Evolutionary conservation across 2,113 vertebrate species (phyloP), one percentile per base, ranked within the genome.

Genomic region (Podarcis raffonei): DNA sequence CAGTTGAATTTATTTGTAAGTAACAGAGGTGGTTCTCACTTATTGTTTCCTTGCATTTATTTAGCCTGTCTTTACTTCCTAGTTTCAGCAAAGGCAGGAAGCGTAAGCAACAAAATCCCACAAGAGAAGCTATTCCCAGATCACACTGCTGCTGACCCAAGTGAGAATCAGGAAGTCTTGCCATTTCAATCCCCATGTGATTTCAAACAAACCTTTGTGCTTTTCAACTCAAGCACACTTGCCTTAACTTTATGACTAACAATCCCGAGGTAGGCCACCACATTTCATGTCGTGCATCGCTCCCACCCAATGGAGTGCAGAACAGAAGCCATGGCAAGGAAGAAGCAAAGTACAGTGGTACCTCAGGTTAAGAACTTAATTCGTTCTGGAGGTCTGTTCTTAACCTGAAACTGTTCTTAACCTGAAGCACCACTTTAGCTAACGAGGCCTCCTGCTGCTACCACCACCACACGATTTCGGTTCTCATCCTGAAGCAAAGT

Each of bases 1-100:
- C 91, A 94, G 93, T 27, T 81, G 85, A 88, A 90, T 77, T 82
- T 89, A 79, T 78, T 23, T 42, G 59, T 62, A 32, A 6, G 30
- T 62, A 62, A 62, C 12, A 13, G n/a, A 13, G n/a, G 79, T 69
- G 15, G 11, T 69, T 25, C 42, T 27, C n/a, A 0, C 48, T 7
- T 68, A 90, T 87, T 72, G 0, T 4, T 90, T 85, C 2, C 59
- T 89, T 87, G 35, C 83, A 82, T 87, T 0, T 76, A 22, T 77
- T 62, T 90, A 79, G 77, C 65, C 68, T 66, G 74, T 2, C 0
- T 20, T 12, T 22, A 88, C n/a, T 25, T 88, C 30, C 79, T 75
- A 25, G 6, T 39, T 92, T 62, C 22, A 81, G 25, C 25, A 87
- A 77, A 15, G 86, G 80, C 22, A 90, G 88, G 79, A 72, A 85